A percentile compares a stretch with the other conserved stretches of the same genome.
phyloP scores from a whole-genome alignment of 1,140 invertebrate genomes.

The Bombus terrestris region DNA sequence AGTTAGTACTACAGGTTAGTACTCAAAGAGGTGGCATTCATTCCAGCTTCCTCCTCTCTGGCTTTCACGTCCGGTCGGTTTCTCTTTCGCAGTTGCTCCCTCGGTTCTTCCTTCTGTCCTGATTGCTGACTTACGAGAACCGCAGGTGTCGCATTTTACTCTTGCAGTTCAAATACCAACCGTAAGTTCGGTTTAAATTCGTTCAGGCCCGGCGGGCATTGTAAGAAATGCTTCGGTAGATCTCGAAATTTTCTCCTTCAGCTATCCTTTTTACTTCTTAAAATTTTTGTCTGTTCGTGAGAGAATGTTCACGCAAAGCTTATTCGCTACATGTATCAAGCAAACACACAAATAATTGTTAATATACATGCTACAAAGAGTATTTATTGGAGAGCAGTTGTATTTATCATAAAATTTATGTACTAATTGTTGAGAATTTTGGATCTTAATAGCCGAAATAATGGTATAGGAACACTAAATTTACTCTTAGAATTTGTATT shows the following conservation, averaged over 20 bases:
- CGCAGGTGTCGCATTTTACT: conserved; percentile 45
- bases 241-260: not conserved
- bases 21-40: conserved; percentile 42
- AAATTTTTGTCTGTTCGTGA: not conserved
- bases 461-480: no score
- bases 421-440: no score
- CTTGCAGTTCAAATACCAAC: conserved; percentile 9
- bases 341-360: no score
- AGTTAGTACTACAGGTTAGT: conserved; percentile 60
- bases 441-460: no score
- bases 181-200: not conserved
- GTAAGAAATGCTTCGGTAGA: no score
- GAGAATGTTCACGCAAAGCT: no score
- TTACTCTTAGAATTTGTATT: no score
- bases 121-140: conserved; percentile 50
- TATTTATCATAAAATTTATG: no score
- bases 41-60: not conserved
- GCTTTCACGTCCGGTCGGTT: not conserved
- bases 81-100: not conserved
- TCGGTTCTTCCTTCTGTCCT: conserved; percentile 15
- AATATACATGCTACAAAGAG: no score
- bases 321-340: not conserved
- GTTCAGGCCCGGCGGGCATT: fast-evolving
- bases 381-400: no score
- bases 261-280: not conserved